These are phyloP conservation scores for Poecilus cupreus DNA, from an alignment of 2,888 invertebrate species.

Conservation along the genomic window DNA sequence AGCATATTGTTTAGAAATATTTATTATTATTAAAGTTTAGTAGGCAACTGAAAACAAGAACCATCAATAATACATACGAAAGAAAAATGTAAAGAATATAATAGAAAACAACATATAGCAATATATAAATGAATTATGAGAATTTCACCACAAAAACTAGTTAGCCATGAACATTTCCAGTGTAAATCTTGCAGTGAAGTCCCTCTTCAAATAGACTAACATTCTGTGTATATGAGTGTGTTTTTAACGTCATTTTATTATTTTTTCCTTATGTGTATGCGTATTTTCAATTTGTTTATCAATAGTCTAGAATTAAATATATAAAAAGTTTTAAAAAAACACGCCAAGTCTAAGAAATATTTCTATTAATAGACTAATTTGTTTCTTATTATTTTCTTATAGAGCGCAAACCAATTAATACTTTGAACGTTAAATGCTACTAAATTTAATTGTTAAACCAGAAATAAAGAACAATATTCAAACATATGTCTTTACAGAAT, in stretches of 20 bases:
- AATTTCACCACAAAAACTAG: conserved; percentile 52
- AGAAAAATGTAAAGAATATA: conserved; percentile 5
- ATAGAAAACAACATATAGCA: conserved; percentile 23
- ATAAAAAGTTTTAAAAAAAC: background rate
- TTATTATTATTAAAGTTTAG: background rate
- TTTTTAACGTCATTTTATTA: background rate
- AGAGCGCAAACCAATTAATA: background rate
- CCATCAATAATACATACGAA: background rate
- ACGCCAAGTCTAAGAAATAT: background rate
- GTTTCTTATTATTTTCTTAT: background rate
- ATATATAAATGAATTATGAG: conserved; percentile 53
- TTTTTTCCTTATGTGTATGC: background rate
- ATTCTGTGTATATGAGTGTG: background rate
- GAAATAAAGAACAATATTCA: background rate
- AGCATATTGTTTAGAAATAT: background rate
- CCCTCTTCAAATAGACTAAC: conserved; percentile 27
- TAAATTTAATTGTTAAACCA: too few species aligned
- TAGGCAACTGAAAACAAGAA: background rate
- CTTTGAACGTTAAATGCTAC: background rate
- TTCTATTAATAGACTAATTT: background rate
- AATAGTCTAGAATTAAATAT: background rate
- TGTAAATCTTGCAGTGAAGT: conserved; percentile 38
- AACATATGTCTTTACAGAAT: background rate
- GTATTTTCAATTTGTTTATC: background rate
- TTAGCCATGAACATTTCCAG: conserved; percentile 50